Evolutionary conservation across 2,888 invertebrate species (phyloP), one percentile per base, ranked within the genome.

Genomic region (Orthosia cruda): DNA sequence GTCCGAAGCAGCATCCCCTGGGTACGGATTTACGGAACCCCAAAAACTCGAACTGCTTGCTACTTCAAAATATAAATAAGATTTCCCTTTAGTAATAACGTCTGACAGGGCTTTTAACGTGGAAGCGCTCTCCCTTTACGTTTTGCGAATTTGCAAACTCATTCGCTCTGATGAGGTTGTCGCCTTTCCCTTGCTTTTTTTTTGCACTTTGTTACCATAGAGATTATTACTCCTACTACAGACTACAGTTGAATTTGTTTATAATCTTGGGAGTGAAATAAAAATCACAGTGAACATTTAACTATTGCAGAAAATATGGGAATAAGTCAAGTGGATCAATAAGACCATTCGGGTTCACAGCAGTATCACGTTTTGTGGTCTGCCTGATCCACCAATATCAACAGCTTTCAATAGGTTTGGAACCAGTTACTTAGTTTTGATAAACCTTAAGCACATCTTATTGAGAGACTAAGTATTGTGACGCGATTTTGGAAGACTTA

Each of bases 121-220:
- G 69, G 57, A 40, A 68, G 66, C 58, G 16, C 20, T 75, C 55
- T 18, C 69, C 72, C 74, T 73, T 71, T 67, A 68, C 50, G 65
- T 73, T 80, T 61, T 32, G 57, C 49, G 20, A 67, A 63, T 74
- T 57, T 71, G 84, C 81, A 55, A 74, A 58, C 67, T 83, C 84
- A 83, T 72, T 68, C 55, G 16, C 12, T 63, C 12, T 83, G 62
- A 83, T 80, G 63, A 83, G 54, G 20, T 72, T 64, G 61, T 65
- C 63, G 23, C 16, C 13, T 47, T 55, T 62, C 20, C 72, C 71
- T 70, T 63, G 15, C 23, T 69, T 79, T 45, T 71, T 64, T 65
- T 71, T 66, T 66, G 4, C 20, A 32, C 32, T 63, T 69, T 45
- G 1, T 12, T 54, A 23, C 7, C n/a, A 20, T 50, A 12, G 45